phyloP scores from a whole-genome alignment of 2,888 invertebrate genomes.

The Brenthis hecate region DNA sequence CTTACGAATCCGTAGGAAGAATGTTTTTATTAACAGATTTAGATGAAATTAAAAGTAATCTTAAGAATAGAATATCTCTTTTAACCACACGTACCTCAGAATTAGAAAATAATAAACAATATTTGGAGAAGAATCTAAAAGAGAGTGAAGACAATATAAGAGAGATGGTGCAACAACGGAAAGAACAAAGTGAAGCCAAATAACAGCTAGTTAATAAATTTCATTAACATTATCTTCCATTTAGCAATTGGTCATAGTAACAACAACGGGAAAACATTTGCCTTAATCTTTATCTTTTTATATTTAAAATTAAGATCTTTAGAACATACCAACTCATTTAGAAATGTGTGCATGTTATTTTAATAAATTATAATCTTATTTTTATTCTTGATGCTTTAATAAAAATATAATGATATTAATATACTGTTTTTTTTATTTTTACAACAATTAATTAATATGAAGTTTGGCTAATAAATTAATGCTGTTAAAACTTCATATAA shows the following conservation, averaged over 20 bases:
- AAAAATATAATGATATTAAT: no score
- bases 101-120: constrained; percentile 88
- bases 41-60: constrained; percentile 83
- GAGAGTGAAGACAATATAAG: constrained; percentile 93
- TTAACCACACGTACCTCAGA: constrained; percentile 87
- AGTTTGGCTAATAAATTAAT: no score
- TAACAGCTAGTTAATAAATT: constrained; percentile 31
- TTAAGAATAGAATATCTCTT: constrained; percentile 81
- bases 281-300: neutral
- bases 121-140: constrained; percentile 90
- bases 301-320: no score
- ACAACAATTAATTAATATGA: no score
- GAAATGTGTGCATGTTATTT: no score
- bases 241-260: neutral
- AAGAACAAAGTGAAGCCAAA: constrained; percentile 67
- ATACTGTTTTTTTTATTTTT: no score
- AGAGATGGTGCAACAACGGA: constrained; percentile 89
- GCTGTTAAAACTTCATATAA: no score
- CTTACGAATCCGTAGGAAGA: constrained; percentile 91
- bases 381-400: no score
- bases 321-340: no score
- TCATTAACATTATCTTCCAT: neutral
- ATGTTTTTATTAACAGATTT: constrained; percentile 90
- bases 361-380: no score
- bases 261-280: neutral